Conservation (phyloP, 2,797 vertebrate species). For the Sciurus carolinensis region DNA sequence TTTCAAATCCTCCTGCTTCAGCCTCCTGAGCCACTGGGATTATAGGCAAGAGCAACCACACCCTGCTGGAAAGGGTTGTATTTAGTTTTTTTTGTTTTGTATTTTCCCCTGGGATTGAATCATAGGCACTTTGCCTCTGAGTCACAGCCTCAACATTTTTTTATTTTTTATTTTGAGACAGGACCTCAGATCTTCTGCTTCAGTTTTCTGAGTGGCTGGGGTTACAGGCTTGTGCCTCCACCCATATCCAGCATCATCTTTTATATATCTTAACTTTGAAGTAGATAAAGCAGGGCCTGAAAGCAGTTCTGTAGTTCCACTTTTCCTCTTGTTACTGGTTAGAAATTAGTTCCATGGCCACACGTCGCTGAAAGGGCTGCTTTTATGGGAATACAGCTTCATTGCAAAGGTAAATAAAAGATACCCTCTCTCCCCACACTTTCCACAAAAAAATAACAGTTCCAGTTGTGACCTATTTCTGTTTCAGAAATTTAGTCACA, state of each 20-base stretch:
- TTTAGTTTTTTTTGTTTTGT: background rate
- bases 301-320: background rate
- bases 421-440: background rate
- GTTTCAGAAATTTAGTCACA: slow-evolving; percentile 30
- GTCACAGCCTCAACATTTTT: too few relatives aligned
- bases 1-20: too few relatives aligned
- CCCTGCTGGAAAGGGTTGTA: too few relatives aligned
- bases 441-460: background rate
- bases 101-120: too few relatives aligned
- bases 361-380: background rate
- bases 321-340: background rate
- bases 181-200: too few relatives aligned
- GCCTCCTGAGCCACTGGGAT: too few relatives aligned
- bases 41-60: too few relatives aligned
- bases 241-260: too few relatives aligned
- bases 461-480: background rate
- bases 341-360: background rate
- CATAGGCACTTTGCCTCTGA: too few relatives aligned
- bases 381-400: slow-evolving; percentile 43
- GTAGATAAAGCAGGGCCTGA: background rate
- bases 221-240: too few relatives aligned
- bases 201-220: too few relatives aligned
- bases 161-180: too few relatives aligned
- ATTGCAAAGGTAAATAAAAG: background rate
- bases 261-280: background rate